phyloP scores from a whole-genome alignment of 30 jellyfish, hydroid and myxozoan genomes.

The Cassiopea xamachana region DNA sequence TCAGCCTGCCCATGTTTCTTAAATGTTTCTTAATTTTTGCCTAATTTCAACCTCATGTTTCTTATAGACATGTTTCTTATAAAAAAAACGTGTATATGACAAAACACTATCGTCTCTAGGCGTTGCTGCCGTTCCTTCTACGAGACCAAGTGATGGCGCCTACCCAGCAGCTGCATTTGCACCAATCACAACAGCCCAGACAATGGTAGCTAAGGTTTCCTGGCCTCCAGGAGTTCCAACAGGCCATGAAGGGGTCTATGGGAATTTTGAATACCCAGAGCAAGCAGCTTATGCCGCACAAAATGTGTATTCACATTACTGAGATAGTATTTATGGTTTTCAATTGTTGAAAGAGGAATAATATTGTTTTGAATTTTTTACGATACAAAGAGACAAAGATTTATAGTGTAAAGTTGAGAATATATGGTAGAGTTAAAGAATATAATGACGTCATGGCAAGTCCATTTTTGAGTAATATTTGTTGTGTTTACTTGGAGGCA shows the following conservation, averaged over 20 bases:
- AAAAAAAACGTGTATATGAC: too few species aligned
- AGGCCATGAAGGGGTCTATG: slow-evolving; percentile 87
- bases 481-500: not conserved
- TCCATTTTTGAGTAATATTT: not conserved
- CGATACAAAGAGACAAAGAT: not conserved
- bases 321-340: slow-evolving; percentile 59
- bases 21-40: too few species aligned
- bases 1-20: too few species aligned
- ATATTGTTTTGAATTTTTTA: slow-evolving; percentile 9
- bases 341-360: slow-evolving; percentile 14
- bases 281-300: slow-evolving; percentile 80
- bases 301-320: slow-evolving; percentile 73
- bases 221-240: slow-evolving; percentile 98
- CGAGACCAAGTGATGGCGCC: slow-evolving; percentile 72
- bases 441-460: slow-evolving; percentile 37
- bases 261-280: slow-evolving; percentile 89
- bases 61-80: too few species aligned
- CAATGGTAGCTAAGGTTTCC: slow-evolving; percentile 94
- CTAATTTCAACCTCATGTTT: too few species aligned
- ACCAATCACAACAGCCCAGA: slow-evolving; percentile 92
- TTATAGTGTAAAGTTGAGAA: slow-evolving; percentile 61
- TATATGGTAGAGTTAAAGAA: slow-evolving; percentile 26
- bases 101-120: not conserved
- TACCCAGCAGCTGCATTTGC: slow-evolving; percentile 85
- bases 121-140: slow-evolving; percentile 51